phyloP scores from a whole-genome alignment of 2,888 invertebrate species.

The Heteromyza rotundicornis region DNA sequence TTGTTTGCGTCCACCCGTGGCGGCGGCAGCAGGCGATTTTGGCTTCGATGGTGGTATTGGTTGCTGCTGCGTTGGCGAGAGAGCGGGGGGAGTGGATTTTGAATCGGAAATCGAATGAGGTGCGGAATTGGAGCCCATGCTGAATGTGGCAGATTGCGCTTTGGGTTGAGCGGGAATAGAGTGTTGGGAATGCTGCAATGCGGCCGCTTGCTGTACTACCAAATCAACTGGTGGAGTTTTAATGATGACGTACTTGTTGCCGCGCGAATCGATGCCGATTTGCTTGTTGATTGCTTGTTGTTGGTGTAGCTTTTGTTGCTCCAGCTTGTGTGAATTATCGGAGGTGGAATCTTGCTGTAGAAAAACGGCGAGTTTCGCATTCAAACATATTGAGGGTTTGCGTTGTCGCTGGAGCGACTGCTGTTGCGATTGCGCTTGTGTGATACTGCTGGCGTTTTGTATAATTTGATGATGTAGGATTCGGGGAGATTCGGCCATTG shows the following conservation, averaged over 20 bases:
- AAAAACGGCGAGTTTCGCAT: too few relatives aligned
- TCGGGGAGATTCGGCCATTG: conserved; percentile 15
- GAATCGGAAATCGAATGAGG: not conserved
- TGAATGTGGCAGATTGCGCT: conserved; percentile 15
- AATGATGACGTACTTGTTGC: conserved; percentile 57
- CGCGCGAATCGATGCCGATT: conserved; percentile 45
- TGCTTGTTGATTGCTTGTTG: conserved; percentile 36
- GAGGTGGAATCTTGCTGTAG: conserved; percentile 15
- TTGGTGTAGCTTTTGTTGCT: conserved; percentile 23
- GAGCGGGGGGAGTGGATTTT: not conserved
- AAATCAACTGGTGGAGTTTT: conserved; percentile 38
- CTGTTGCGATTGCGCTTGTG: conserved; percentile 14
- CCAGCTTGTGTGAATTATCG: conserved; percentile 15
- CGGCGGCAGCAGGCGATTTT: conserved; percentile 32
- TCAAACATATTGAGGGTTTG: too few relatives aligned
- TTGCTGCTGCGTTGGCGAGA: conserved; percentile 8
- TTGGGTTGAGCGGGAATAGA: conserved; percentile 9
- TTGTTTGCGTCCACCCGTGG: conserved; percentile 31
- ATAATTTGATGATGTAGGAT: not conserved
- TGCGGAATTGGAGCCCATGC: conserved; percentile 8
- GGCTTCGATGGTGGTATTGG: not conserved
- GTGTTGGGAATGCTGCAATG: conserved; percentile 13
- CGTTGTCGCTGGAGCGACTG: conserved; percentile 20
- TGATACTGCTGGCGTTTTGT: conserved; percentile 3
- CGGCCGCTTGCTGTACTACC: conserved; percentile 21